A percentile compares a stretch with the other conserved stretches of the same genome.
Evolutionary conservation across 2,797 vertebrate species (phyloP).

Genomic region (Diglossa cyanea): DNA sequence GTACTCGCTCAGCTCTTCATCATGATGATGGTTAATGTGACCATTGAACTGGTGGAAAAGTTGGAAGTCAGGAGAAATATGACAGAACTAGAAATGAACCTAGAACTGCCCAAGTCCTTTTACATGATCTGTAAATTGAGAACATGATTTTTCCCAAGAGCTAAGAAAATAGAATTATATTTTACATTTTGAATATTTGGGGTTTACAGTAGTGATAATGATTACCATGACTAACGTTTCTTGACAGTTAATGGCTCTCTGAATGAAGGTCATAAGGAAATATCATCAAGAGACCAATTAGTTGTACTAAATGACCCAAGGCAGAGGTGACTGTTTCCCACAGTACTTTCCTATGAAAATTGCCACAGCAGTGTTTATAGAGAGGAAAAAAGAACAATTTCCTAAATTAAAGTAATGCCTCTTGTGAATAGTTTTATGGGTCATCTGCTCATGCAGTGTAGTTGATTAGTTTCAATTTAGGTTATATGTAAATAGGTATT

Average conservation of each 20-base stretch:
- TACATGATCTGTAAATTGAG: not conserved
- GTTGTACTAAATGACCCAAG: slow-evolving; percentile 8
- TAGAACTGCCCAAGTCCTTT: not conserved
- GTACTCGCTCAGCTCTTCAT: not conserved
- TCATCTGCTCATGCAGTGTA: slow-evolving; percentile 10
- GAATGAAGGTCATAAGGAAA: not conserved
- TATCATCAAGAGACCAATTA: not conserved
- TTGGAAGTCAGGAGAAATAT: not conserved
- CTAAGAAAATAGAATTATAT: not conserved
- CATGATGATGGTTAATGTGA: not conserved
- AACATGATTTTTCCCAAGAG: not conserved
- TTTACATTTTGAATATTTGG: not conserved
- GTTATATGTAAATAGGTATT: slow-evolving; percentile 38
- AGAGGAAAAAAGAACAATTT: slow-evolving; percentile 1
- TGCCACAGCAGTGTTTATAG: not conserved
- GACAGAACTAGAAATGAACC: not conserved
- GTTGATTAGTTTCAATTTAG: slow-evolving; percentile 55
- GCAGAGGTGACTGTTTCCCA: not conserved
- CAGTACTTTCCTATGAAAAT: not conserved
- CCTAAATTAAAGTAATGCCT: slow-evolving; percentile 11
- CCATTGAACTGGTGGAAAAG: not conserved
- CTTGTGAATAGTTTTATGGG: slow-evolving; percentile 31
- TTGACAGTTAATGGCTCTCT: not conserved
- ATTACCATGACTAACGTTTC: not conserved
- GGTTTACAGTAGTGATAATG: not conserved